Evolutionary conservation across 2,888 invertebrate genomes (phyloP).

Genomic region (Tenodera sinensis): DNA sequence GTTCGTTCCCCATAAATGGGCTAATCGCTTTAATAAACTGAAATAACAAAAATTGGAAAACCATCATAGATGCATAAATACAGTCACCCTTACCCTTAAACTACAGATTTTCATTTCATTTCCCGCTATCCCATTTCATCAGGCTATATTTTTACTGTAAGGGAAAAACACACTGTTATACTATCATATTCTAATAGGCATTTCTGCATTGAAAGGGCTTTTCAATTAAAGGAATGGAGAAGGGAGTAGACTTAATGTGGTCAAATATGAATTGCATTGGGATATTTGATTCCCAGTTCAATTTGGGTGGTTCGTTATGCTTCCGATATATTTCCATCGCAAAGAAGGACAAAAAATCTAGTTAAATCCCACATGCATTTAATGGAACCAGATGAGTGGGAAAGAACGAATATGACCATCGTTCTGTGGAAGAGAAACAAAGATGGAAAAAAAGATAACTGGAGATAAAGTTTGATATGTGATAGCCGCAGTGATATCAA

Average conservation of each 20-base stretch:
- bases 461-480: neutral
- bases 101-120: neutral
- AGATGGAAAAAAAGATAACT: neutral
- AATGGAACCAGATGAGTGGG: neutral
- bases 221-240: neutral
- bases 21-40: too few species aligned
- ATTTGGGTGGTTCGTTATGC: neutral
- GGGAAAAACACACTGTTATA: neutral
- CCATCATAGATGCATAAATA: neutral
- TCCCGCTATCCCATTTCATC: neutral
- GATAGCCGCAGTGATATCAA: neutral
- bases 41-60: too few species aligned
- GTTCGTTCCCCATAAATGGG: too few species aligned
- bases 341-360: neutral
- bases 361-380: neutral
- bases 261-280: neutral
- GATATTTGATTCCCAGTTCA: neutral
- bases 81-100: neutral
- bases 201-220: neutral
- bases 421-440: neutral
- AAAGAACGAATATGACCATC: neutral
- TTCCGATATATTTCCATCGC: neutral
- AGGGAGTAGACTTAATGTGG: neutral
- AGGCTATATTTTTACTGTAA: neutral
- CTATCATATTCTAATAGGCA: neutral